Base-by-base conservation (phyloP, 2,113 vertebrate genomes). In the Acinonyx jubatus region DNA sequence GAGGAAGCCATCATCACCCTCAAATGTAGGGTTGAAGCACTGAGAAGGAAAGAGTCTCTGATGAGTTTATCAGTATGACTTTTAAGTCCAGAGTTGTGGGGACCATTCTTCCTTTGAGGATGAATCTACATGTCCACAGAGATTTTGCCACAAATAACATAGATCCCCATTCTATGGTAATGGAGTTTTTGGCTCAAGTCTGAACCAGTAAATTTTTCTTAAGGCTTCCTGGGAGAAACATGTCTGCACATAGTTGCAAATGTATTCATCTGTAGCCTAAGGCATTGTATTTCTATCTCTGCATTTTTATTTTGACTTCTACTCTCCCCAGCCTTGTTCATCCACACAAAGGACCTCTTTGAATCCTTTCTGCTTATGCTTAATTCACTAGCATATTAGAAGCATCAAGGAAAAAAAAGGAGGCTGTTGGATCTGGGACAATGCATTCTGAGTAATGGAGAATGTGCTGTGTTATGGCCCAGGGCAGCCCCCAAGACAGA, bases 271-370 rank as follows among this genome's bases (percentile, higher is more conserved):
- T 61, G 0, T n/a, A 81, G 48, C 36, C 41, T 36, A 33, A 74
- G 41, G 89, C 27, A 79, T 85, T 6, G 8, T 33, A 69, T 78
- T 65, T 80, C 61, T 93, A 7, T 50, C 48, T 88, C 61, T 96
- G 36, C 48, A 81, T 73, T 84, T 94, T 69, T 36, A 86, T 84
- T 85, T 81, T 96, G 79, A 85, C n/a, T 69, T 85, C 18, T 36
- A 15, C 15, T 81, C 15, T 76, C 61, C 63, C 76, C n/a, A 69
- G 23, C 36, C 63, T 93, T 85, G 38, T 88, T 78, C 41, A 41
- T 82, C 38, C 31, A 48, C 85, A 89, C 45, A 19, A 61, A 93
- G 48, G 23, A n/a, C 7, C 9, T 10, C 36, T 94, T 91, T 91
- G 65, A 93, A 69, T 84, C 45, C 18, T 19, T 23, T 61, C 52